Evolutionary conservation across 2,888 invertebrate species (phyloP), one percentile per base, ranked within the genome.

Genomic region (Drosophila lacicola): DNA sequence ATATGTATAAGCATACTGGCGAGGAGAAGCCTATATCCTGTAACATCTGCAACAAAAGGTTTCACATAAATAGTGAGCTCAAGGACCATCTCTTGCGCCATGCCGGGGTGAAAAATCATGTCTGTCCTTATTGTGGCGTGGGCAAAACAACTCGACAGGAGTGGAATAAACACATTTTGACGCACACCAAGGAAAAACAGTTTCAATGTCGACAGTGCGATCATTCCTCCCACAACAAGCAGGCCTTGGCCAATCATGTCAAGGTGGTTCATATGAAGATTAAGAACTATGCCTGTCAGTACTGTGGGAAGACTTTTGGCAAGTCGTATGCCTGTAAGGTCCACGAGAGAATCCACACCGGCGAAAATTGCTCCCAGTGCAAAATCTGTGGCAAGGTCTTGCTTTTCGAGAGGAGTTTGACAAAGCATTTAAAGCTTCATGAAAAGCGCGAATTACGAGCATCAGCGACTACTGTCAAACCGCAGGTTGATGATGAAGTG

Each of bases 81-180:
- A 90, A 91, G 33, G 92, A 92, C 50, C 92, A 92, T 74, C 74
- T 91, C 4, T 82, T 91, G 64, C 89, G 92, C 0, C 92, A 92
- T 64, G 90, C 91, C 0, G 92, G 92, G 0, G 91, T 92, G n/a
- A 91, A 91, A 51, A 92, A 92, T 29, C 90, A 91, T 50, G 89
- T 92, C 0, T 92, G 92, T n/a, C 91, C 92, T 0, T 90, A 91
- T 44, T 92, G 92, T 46, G 92, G 91, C 0, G 90, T 91, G 13
- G 91, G 90, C 5, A 91, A 91, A 58, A 91, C 92, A 0, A 92
- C 91, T 2, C 80, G 91, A 0, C 91, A 91, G 62, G 91, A 91
- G 53, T 80, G 91, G 82, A 91, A 91, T 34, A 90, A 90, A 10
- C 92, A 92, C 51, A 88, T 92, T 4, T 74, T 90, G 25, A 91